Base-by-base conservation (phyloP, 2,888 invertebrate species). In the Pachydiplax longipennis region DNA sequence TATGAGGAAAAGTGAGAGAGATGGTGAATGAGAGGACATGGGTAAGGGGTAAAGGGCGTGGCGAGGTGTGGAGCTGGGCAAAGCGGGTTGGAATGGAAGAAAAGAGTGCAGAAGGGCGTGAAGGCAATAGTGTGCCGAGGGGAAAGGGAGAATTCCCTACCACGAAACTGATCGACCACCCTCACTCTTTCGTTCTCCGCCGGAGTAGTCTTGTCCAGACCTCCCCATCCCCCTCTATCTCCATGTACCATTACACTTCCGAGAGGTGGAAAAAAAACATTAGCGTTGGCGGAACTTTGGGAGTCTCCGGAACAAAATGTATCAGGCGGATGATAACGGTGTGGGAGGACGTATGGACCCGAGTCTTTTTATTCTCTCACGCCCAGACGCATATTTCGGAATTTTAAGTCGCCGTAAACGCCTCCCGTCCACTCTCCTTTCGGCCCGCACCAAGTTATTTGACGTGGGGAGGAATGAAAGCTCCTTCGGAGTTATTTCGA, bases 361-460 rank as follows among this genome's bases (percentile, higher is more conserved):
- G 25, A 31, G 22, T 18, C 3, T 73, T 73, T 73, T 73, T 73
- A 73, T 25, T 25, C 13, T 31, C 65, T 65, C 65, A 65, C 73
- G 73, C 73, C 73, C 73, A 73, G 73, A 73, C 73, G 73, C 73
- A 73, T 73, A 73, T 73, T 73, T 73, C 73, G 73, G 73, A 73
- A 73, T 73, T 73, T 25, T 73, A 73, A 73, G 73, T 73, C 73
- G 31, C 73, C 73, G 13, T 73, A 73, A 73, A 25, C 25, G 73
- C 31, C 12, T 73, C 73, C 31, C 73, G 25, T 10, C 31, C 73
- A 18, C 10, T 25, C 31, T 73, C 13, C 31, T 73, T 13, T 31
- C 73, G 73, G 13, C 31, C 73, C 13, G 65, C n/a, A 4, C 65
- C 10, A 65, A 73, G 31, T 73, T 73, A 73, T 25, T 31, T 73